Conservation (phyloP, 2,113 vertebrate genomes). For the Peromyscus polionotus region DNA sequence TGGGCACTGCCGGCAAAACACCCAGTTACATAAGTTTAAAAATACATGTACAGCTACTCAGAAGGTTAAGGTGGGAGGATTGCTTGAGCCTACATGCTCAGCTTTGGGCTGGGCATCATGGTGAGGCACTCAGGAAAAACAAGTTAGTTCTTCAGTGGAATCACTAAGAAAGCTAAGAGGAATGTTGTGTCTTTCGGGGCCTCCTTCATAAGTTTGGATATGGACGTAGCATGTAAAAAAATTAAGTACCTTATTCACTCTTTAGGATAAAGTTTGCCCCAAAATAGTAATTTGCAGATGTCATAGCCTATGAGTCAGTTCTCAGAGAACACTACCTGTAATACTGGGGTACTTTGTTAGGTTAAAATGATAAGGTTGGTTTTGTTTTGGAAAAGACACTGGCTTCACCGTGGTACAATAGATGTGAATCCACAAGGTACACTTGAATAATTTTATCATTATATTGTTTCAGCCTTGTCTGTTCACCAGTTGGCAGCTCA, state of each 20-base stretch:
- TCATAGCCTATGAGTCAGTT: slow-evolving; percentile 19
- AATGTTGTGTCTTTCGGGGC: neutral
- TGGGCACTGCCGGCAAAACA: neutral
- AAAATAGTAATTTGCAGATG: slow-evolving; percentile 29
- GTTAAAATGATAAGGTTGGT: neutral
- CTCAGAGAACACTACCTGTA: neutral
- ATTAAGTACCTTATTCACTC: slow-evolving; percentile 10
- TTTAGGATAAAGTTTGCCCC: slow-evolving; percentile 13
- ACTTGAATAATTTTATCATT: slow-evolving; percentile 37
- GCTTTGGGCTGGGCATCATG: neutral
- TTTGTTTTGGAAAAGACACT: slow-evolving; percentile 43
- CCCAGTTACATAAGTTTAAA: neutral
- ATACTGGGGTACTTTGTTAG: slow-evolving; percentile 26
- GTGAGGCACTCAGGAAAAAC: neutral
- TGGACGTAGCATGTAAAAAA: slow-evolving; percentile 21
- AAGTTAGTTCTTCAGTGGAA: neutral
- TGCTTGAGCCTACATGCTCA: neutral
- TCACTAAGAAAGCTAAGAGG: neutral
- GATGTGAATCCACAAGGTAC: neutral
- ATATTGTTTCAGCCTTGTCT: slow-evolving; percentile 92
- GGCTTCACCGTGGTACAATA: neutral
- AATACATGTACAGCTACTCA: neutral
- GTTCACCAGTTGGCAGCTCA: slow-evolving; percentile 98
- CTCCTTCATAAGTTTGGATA: slow-evolving; percentile 29
- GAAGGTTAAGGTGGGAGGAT: neutral